These are phyloP conservation scores for Morinoia aosen DNA, from an alignment of 2,888 invertebrate genomes.

Conservation along the genomic window DNA sequence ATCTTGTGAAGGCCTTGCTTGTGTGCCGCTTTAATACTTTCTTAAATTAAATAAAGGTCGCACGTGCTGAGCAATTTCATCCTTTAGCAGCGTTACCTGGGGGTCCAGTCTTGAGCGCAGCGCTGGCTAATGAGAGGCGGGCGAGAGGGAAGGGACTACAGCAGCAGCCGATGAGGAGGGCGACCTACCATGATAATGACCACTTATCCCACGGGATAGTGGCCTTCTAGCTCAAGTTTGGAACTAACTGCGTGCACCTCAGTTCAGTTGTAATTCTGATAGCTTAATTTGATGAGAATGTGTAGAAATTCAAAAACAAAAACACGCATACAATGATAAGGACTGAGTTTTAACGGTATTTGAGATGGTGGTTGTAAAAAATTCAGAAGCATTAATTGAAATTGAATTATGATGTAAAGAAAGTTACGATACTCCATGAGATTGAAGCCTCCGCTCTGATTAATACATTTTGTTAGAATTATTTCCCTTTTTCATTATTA, in stretches of 20 bases:
- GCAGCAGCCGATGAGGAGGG: neutral
- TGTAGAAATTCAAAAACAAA: too few relatives aligned
- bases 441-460: neutral
- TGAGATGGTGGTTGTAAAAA: too few relatives aligned
- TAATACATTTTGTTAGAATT: neutral
- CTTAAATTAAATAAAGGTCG: neutral
- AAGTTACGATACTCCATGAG: too few relatives aligned
- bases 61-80: neutral
- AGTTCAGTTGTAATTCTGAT: neutral
- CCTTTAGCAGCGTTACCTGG: neutral
- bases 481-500: neutral
- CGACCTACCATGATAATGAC: too few relatives aligned
- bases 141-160: neutral
- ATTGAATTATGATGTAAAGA: too few relatives aligned
- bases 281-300: neutral
- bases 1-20: neutral
- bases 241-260: neutral
- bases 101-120: neutral
- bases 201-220: too few relatives aligned
- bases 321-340: too few relatives aligned
- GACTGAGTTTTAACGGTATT: too few relatives aligned
- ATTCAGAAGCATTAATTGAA: too few relatives aligned
- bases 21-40: neutral
- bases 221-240: neutral
- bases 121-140: neutral